A percentile compares a stretch with the other conserved stretches of the same genome.
These are phyloP conservation scores for Cheilosia impressa DNA, from an alignment of 2,888 invertebrate species.

Conservation along the genomic window DNA sequence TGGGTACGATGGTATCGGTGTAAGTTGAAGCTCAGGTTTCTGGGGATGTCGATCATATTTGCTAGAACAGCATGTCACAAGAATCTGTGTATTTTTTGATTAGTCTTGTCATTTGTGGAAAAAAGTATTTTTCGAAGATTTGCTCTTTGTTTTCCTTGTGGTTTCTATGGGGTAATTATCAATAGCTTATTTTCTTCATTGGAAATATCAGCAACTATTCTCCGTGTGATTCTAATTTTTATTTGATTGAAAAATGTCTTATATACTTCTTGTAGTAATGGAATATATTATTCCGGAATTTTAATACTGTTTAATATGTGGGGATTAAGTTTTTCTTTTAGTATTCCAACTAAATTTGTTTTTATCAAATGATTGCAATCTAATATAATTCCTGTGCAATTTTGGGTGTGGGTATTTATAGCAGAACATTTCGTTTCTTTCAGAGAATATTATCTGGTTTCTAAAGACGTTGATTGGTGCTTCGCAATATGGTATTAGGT, in stretches of 20 bases:
- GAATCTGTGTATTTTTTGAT: too few relatives aligned
- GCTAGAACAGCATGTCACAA: too few relatives aligned
- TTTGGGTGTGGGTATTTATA: conserved; percentile 45
- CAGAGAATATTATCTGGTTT: conserved; percentile 39
- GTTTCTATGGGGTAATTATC: too few relatives aligned
- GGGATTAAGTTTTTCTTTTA: conserved; percentile 53
- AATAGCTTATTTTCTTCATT: too few relatives aligned
- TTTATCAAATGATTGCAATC: conserved; percentile 17
- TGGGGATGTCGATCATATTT: too few relatives aligned
- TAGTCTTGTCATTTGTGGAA: too few relatives aligned
- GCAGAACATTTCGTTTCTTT: neutral
- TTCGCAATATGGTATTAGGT: conserved; percentile 41
- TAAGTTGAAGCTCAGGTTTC: too few relatives aligned
- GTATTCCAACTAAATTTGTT: conserved; percentile 14
- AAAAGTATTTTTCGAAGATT: too few relatives aligned
- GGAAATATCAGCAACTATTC: conserved; percentile 27
- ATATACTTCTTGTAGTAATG: conserved; percentile 38
- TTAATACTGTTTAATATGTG: conserved; percentile 14
- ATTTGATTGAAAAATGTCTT: conserved; percentile 22
- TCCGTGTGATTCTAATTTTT: conserved; percentile 5
- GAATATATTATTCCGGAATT: conserved; percentile 36
- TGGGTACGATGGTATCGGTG: too few relatives aligned
- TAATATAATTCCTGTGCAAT: conserved; percentile 26
- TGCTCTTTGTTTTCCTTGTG: too few relatives aligned
- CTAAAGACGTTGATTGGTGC: conserved; percentile 52